phyloP scores from a whole-genome alignment of 2,113 vertebrate species.

The Pholis gunnellus region DNA sequence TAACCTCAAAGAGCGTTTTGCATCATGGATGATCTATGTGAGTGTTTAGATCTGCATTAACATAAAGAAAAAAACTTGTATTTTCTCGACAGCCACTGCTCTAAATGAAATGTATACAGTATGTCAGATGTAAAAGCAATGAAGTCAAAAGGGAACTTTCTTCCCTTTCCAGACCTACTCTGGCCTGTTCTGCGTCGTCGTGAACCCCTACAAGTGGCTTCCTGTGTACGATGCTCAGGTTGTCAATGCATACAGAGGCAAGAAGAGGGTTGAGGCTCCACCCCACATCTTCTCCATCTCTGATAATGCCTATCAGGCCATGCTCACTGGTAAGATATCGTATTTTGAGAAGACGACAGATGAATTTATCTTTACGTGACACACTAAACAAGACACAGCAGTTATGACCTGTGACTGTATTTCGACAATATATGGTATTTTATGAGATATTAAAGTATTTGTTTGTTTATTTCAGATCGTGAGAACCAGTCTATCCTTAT shows the following conservation, averaged over 20 bases:
- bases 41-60: conserved; percentile 18
- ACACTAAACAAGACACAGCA: neutral
- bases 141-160: neutral
- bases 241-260: conserved; percentile 74
- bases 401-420: neutral
- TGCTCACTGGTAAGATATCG: conserved; percentile 77
- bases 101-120: neutral
- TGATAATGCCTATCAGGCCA: conserved; percentile 83
- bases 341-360: neutral
- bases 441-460: neutral
- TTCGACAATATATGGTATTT: neutral
- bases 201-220: conserved; percentile 93
- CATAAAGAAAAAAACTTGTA: neutral
- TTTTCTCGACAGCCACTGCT: neutral
- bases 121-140: neutral
- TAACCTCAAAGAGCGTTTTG: conserved; percentile 93
- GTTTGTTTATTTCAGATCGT: conserved; percentile 81
- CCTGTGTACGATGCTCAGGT: conserved; percentile 85
- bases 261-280: conserved; percentile 83
- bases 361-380: neutral
- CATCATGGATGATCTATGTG: conserved; percentile 95
- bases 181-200: conserved; percentile 90
- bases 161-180: conserved; percentile 86
- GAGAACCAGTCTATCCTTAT: conserved; percentile 88
- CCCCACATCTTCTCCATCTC: conserved; percentile 83